A percentile compares a stretch with the other conserved stretches of the same genome.
Evolutionary conservation across 2,888 invertebrate genomes (phyloP).

Genomic region (Hypena proboscidalis): DNA sequence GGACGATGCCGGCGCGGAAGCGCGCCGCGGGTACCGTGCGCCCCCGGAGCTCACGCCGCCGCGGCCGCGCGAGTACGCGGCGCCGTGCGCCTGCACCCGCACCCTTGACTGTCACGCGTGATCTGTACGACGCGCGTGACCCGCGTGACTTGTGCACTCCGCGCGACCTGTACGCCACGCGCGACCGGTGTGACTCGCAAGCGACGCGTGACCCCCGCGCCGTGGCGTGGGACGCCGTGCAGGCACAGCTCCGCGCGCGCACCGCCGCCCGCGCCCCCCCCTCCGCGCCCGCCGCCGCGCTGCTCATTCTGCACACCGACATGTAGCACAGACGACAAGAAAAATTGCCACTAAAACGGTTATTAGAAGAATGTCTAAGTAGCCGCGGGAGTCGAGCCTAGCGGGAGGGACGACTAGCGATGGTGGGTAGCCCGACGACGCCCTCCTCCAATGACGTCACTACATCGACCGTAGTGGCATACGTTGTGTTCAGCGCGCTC

Average conservation of each 20-base stretch:
- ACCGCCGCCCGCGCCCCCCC: constrained; percentile 42
- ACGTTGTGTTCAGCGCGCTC: too few species aligned
- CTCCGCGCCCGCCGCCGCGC: constrained; percentile 55
- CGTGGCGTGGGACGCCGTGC: constrained; percentile 71
- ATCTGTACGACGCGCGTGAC: constrained; percentile 9
- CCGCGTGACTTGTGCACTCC: constrained; percentile 9
- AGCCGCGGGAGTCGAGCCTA: neutral
- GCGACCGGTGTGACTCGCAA: constrained; percentile 23
- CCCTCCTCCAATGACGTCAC: too few species aligned
- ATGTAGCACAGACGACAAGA: constrained; percentile 40
- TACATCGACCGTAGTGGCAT: too few species aligned
- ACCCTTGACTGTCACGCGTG: neutral
- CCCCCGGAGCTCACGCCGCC: constrained; percentile 26
- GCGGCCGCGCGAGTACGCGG: constrained; percentile 18
- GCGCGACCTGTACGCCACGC: constrained; percentile 10
- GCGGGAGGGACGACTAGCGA: too few species aligned
- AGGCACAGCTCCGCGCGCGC: constrained; percentile 65
- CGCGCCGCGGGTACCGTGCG: constrained; percentile 62
- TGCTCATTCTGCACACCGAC: constrained; percentile 69
- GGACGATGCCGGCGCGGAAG: constrained; percentile 10
- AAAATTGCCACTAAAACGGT: too few species aligned
- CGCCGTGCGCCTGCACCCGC: constrained; percentile 15
- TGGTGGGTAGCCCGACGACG: too few species aligned
- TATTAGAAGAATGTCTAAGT: neutral
- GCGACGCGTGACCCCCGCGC: constrained; percentile 14